Percentiles rank a stretch among this genome's conserved stretches.
Conservation (phyloP, 2,888 invertebrate species). For the Meghimatium bilineatum region DNA sequence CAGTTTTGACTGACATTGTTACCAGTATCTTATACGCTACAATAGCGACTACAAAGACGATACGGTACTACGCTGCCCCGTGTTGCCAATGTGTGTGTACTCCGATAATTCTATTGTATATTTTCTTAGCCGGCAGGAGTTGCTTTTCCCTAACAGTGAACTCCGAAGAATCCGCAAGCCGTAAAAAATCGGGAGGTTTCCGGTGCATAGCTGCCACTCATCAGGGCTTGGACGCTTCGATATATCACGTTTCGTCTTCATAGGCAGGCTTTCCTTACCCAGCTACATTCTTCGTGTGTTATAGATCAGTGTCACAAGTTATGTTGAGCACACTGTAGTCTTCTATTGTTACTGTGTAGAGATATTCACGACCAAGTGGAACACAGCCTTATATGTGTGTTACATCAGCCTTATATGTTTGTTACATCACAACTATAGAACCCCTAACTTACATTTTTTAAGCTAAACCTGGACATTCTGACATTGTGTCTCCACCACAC, state of each 20-base stretch:
- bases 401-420: background rate
- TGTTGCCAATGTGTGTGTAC: conserved; percentile 21
- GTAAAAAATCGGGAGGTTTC: conserved; percentile 25
- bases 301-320: conserved; percentile 3
- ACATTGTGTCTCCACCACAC: no score
- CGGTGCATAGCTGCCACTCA: conserved; percentile 18
- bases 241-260: background rate
- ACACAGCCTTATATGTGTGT: background rate
- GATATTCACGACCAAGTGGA: no score
- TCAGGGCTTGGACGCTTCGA: background rate
- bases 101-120: conserved; percentile 26
- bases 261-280: background rate
- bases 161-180: background rate
- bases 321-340: background rate
- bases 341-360: background rate
- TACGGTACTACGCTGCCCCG: background rate
- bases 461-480: no score
- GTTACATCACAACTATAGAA: no score
- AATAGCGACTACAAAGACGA: background rate
- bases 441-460: no score
- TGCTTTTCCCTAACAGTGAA: conserved; percentile 23
- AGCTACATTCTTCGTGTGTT: background rate
- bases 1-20: background rate
- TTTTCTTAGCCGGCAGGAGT: conserved; percentile 21
- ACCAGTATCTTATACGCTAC: background rate